Base-by-base conservation (phyloP, 2,888 invertebrate species). In the Corythucha ciliata region DNA sequence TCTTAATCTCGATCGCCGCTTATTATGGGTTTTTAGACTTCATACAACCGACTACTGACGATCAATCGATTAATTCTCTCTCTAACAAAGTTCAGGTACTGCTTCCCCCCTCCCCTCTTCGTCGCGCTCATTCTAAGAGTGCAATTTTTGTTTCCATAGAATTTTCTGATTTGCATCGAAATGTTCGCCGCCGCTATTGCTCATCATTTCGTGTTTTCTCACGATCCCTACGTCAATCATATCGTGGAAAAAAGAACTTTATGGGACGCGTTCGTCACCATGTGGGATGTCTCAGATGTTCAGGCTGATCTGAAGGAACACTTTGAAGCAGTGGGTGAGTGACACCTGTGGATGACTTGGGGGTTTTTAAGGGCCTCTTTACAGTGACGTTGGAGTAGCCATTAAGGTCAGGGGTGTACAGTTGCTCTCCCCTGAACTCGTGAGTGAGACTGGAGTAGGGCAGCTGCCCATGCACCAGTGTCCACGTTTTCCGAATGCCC, bases 271-370 rank as follows among this genome's bases (percentile, higher is more conserved):
- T 88, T 92, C 68, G 70, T 83, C 57, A 86, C 90, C 16, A 93
- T 94, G 91, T 90, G 90, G 82, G 93, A 96, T 67, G 81, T 96
- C n/a, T 89, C 91, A 0, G 96, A 96, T 68, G 90, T 96, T 33
- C 86, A 86, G 59, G 79, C 83, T 56, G 94, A 96, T 67, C 85
- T 96, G 45, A 80, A 84, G 25, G 93, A 96, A 66, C 94, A 96
- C 67, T 77, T 94, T 51, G 86, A 88, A 14, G 90, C 91, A 53
- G 88, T 94, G 37, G 80, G 89, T 76, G 70, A 66, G 78, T 69
- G 14, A 20, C 14, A 27, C 10, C n/a, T 26, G 29, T 33, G 22
- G n/a, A 7, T 26, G 18, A 12, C 1, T 36, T 36, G 2, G 10
- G n/a, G 10, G 10, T 29, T 10, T 29, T 29, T 12, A 12, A 10